Base-by-base conservation (phyloP, 2,888 invertebrate species). In the Papilio elwesi region DNA sequence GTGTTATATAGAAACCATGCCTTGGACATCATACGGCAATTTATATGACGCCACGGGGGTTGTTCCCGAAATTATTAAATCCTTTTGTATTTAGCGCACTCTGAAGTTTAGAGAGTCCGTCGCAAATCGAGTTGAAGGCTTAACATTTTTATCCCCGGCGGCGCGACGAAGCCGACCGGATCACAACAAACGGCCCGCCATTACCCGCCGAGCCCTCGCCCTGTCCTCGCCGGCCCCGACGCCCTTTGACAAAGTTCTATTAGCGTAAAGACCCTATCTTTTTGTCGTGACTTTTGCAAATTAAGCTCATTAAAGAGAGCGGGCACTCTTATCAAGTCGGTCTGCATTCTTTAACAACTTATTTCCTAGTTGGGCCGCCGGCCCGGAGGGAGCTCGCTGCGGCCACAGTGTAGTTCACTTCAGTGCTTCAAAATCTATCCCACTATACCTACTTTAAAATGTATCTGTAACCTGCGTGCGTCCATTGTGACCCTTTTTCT, bases 251-350 rank as follows among this genome's bases (percentile, higher is more conserved):
- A 81, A 82, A 83, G 80, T 83, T 84, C 79, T 83, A 86, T 85
- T 83, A 83, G 83, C 81, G 78, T 75, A 69, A 65, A 78, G 80
- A 83, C 81, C 82, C 80, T 81, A 83, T 85, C 82, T 83, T 81
- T 82, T 80, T 80, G 79, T 80, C 83, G 86, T 85, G 88, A 89
- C 89, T 90, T 86, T 86, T 82, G 85, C 87, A 90, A 91, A 91
- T 91, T 86, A 89, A 88, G 87, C 88, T 88, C 88, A 90, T 90
- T 90, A 87, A 78, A 79, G 78, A 74, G 79, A 77, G 76, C 78
- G 78, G 75, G 74, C 78, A 74, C 75, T 78, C 79, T 79, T 78
- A 79, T 79, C 79, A 74, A 80, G 75, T 78, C 76, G 75, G 80
- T 77, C 78, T 79, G 82, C 82, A 83, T 82, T 83, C 84, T 82